Conservation (phyloP, 2,113 vertebrate genomes). For the Cyphomyrus plagiostoma region DNA sequence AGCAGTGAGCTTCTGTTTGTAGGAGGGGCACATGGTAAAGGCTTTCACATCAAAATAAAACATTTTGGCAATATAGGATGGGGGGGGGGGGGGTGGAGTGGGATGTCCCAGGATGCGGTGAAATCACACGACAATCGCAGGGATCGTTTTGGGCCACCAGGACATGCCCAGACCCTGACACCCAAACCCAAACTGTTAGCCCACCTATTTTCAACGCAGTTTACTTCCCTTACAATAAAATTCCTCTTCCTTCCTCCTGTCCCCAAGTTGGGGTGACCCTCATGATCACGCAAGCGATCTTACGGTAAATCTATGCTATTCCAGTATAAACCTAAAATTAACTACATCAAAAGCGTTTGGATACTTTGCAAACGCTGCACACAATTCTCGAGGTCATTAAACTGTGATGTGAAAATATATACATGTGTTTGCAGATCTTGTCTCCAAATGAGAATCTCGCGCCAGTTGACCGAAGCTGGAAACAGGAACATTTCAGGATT, state of each 20-base stretch:
- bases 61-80: background rate
- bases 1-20: background rate
- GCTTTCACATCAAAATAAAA: background rate
- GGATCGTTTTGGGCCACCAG: background rate
- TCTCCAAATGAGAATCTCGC: background rate
- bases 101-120: background rate
- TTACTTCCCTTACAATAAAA: background rate
- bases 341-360: too few relatives aligned
- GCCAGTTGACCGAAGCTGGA: too few relatives aligned
- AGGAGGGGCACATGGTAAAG: background rate
- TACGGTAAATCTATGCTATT: too few relatives aligned
- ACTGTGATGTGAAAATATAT: too few relatives aligned
- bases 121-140: background rate
- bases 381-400: too few relatives aligned
- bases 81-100: background rate
- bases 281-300: too few relatives aligned
- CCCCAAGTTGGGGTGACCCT: background rate
- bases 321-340: too few relatives aligned
- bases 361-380: too few relatives aligned
- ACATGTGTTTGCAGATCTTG: too few relatives aligned
- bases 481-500: background rate
- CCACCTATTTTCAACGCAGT: background rate
- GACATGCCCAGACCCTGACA: background rate
- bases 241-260: background rate
- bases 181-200: background rate